Evolutionary conservation across 2,113 vertebrate species (phyloP).

Genomic region (Crotalus viridis): DNA sequence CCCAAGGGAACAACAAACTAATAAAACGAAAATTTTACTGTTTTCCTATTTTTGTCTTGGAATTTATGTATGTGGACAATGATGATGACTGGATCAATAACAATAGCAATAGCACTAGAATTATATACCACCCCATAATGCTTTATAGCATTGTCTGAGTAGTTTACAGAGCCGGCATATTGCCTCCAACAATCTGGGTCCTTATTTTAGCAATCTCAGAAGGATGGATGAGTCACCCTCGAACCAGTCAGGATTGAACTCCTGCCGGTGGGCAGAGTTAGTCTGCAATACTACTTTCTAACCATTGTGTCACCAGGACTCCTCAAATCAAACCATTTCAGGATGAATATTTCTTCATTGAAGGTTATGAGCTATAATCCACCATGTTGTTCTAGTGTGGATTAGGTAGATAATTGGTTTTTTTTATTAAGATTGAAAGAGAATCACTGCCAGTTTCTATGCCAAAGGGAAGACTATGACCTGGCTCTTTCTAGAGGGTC

Average conservation of each 20-base stretch:
- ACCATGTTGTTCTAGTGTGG: background rate
- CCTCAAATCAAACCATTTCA: background rate
- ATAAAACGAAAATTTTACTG: background rate
- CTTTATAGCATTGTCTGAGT: background rate
- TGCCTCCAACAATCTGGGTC: background rate
- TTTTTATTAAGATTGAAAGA: background rate
- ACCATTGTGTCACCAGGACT: no score
- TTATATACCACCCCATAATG: background rate
- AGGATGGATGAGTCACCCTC: background rate
- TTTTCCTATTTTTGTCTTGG: slow-evolving; percentile 40
- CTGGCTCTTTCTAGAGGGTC: background rate
- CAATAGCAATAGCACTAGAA: background rate
- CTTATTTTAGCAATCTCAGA: background rate
- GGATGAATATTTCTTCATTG: background rate
- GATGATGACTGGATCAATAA: background rate
- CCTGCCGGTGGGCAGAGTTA: no score
- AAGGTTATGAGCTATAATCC: background rate
- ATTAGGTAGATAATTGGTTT: background rate
- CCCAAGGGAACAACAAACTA: background rate
- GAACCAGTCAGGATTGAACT: no score
- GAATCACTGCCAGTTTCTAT: background rate
- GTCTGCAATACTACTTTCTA: no score
- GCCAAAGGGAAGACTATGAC: background rate
- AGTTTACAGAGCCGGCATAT: background rate
- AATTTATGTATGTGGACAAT: background rate